Percentiles rank a stretch among this genome's conserved stretches.
Conservation (phyloP, 1,140 invertebrate genomes). For the Oryzaephilus surinamensis region DNA sequence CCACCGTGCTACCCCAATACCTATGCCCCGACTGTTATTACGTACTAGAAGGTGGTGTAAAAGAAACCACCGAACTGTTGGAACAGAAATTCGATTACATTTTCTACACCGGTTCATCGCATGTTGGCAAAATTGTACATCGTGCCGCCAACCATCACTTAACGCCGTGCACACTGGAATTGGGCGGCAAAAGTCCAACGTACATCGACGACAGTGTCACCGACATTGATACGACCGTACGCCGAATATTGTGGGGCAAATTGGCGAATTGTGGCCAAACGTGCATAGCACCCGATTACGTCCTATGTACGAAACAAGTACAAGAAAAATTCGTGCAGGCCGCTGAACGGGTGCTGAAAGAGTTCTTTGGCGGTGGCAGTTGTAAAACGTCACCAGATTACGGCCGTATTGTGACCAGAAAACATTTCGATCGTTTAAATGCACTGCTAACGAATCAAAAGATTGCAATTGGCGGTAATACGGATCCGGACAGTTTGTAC, state of each 20-base stretch:
- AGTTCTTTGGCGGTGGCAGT: constrained; percentile 76
- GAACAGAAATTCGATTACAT: constrained; percentile 94
- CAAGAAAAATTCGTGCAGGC: constrained; percentile 58
- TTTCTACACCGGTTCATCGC: constrained; percentile 89
- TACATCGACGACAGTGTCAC: constrained; percentile 47
- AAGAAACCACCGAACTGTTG: constrained; percentile 76
- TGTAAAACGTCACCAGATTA: constrained; percentile 72
- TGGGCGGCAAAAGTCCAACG: constrained; percentile 78
- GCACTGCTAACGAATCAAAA: constrained; percentile 37
- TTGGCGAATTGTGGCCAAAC: constrained; percentile 91
- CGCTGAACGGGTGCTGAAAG: constrained; percentile 55
- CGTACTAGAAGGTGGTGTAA: constrained; percentile 64
- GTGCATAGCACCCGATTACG: constrained; percentile 95
- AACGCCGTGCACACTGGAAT: constrained; percentile 88
- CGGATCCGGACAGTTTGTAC: constrained; percentile 60
- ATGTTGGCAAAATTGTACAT: constrained; percentile 83
- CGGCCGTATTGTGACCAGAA: constrained; percentile 71
- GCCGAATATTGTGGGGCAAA: constrained; percentile 94
- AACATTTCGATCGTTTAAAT: constrained; percentile 48
- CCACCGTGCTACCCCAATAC: constrained; percentile 77
- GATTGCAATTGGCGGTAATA: constrained; percentile 67
- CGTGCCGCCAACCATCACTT: constrained; percentile 82
- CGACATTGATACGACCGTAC: constrained; percentile 58
- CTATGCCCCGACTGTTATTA: constrained; percentile 54
- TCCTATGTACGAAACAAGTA: constrained; percentile 75